Conservation (phyloP, 2,888 invertebrate genomes). For the Trissoscelio sp. region DNA sequence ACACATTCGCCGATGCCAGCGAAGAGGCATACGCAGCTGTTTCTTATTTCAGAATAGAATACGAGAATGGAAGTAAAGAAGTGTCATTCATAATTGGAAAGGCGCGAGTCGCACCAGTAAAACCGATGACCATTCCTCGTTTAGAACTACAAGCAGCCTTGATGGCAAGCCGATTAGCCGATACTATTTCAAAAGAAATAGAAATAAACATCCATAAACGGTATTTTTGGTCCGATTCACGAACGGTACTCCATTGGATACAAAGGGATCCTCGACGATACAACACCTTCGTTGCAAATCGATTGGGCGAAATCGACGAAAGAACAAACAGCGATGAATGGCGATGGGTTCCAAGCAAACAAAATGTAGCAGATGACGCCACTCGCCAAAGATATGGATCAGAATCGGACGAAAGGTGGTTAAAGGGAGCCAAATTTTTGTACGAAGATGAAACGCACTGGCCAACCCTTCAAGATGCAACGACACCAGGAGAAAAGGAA, state of each 20-base stretch:
- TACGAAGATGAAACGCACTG: too few species aligned
- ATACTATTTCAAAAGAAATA: not conserved
- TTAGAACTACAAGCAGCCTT: slow-evolving; percentile 24
- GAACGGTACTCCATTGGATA: slow-evolving; percentile 64
- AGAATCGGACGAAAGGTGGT: too few species aligned
- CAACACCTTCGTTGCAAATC: slow-evolving; percentile 65
- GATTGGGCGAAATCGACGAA: slow-evolving; percentile 71
- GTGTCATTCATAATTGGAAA: not conserved
- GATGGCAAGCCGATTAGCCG: not conserved
- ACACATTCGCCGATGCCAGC: slow-evolving; percentile 19
- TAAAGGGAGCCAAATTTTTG: too few species aligned
- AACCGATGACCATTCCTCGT: slow-evolving; percentile 13
- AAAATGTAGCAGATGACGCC: slow-evolving; percentile 70
- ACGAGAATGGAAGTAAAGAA: too few species aligned
- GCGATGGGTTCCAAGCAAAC: slow-evolving; percentile 72
- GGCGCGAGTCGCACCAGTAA: not conserved
- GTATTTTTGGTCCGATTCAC: slow-evolving; percentile 25
- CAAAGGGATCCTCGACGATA: slow-evolving; percentile 48
- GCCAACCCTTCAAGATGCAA: too few species aligned
- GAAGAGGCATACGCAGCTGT: slow-evolving; percentile 17
- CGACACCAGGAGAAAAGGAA: too few species aligned
- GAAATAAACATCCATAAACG: not conserved
- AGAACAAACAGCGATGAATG: slow-evolving; percentile 68
- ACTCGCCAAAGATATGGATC: slow-evolving; percentile 43
- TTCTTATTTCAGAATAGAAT: not conserved